phyloP scores from a whole-genome alignment of 2,797 vertebrate species.

The Eleutherodactylus coqui region DNA sequence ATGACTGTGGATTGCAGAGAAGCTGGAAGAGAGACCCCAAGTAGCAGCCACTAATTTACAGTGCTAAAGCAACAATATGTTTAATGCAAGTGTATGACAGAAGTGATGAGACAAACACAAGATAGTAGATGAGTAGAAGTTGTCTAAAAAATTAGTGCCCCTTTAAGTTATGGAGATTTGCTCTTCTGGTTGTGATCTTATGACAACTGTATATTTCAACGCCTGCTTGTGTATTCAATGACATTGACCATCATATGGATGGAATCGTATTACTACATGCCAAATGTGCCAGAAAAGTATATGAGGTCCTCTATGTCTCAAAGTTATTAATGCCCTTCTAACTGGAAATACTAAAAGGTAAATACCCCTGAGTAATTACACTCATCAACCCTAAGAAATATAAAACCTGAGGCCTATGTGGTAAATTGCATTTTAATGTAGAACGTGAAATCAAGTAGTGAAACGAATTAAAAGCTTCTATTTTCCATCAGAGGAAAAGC shows the following conservation, averaged over 20 bases:
- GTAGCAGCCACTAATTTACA: too few relatives aligned
- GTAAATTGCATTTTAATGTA: not conserved
- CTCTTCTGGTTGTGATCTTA: not conserved
- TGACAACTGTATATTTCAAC: not conserved
- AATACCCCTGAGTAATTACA: not conserved
- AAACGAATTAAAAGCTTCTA: not conserved
- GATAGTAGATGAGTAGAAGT: too few relatives aligned
- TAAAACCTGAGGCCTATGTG: not conserved
- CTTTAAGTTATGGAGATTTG: too few relatives aligned
- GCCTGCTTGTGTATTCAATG: not conserved
- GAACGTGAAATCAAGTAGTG: not conserved
- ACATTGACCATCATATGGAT: not conserved
- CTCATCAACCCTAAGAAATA: not conserved
- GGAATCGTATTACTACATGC: not conserved
- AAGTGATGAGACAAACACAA: too few relatives aligned
- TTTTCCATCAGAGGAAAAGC: not conserved
- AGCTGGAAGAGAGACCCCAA: too few relatives aligned
- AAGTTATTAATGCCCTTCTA: not conserved
- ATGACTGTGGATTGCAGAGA: too few relatives aligned
- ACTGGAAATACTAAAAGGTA: not conserved
- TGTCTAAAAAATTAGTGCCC: too few relatives aligned
- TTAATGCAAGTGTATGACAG: too few relatives aligned
- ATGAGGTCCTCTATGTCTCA: not conserved
- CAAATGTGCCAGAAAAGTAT: not conserved
- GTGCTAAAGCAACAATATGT: too few relatives aligned